Base-by-base conservation (phyloP, 2,888 invertebrate species). In the Lithophane ornitopus region DNA sequence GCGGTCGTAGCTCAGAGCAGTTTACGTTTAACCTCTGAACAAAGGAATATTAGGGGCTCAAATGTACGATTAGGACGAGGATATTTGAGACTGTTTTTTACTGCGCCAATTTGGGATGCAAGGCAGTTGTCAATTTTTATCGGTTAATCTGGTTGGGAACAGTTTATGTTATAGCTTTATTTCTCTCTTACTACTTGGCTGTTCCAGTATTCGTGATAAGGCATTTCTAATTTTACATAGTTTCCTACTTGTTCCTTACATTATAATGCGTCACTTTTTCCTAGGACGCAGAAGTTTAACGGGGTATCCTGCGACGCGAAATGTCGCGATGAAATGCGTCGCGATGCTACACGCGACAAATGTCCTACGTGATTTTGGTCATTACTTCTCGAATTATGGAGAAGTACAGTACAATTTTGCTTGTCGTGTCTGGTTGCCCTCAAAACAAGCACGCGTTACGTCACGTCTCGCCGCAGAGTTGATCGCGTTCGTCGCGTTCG, bases 21-120 rank as follows among this genome's bases (percentile, higher is more conserved):
- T 88, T 87, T 84, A 85, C 82, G 85, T 83, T 80, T 85, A 83
- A 87, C 87, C 87, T 88, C 82, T 78, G 84, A 87, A 88, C 85
- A 83, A 86, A 89, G 81, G 84, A 81, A 86, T 87, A 85, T 85
- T 86, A 85, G 71, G 70, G 78, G 70, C 44, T 54, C 70, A 76
- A 85, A 86, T 73, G 76, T 85, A 86, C 84, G 85, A 84, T 84
- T 83, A 84, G 71, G 56, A 41, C 39, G 44, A 34, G 62, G 70
- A 76, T 78, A 84, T 85, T 81, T 67, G 69, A 66, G 68, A 46
- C 44, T 71, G 65, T 68, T 78, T 78, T 82, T 82, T 82, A 79
- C 74, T 68, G 52, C 41, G 66, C 54, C 66, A 76, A 76, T 75
- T 39, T 73, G 70, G 56, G 68, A 52, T 9, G 71, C n/a, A n/a